Percentiles rank a stretch among this genome's conserved stretches.
Evolutionary conservation across 2,113 vertebrate genomes (phyloP).

Genomic region (human (Homo sapiens)): DNA sequence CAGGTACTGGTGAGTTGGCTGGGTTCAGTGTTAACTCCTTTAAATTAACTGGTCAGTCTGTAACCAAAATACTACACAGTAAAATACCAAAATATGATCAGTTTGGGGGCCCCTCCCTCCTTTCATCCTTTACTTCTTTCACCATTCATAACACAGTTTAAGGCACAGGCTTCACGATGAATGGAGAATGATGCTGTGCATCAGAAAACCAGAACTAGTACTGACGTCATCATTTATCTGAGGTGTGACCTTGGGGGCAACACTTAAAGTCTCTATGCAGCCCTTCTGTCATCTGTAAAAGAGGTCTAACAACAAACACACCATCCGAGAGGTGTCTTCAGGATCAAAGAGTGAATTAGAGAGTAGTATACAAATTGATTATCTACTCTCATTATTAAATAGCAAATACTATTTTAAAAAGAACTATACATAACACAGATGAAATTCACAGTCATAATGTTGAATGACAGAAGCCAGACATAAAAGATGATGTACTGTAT

Average conservation of each 20-base stretch:
- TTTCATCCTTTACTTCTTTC: background rate
- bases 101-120: background rate
- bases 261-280: background rate
- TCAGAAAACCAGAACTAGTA: background rate
- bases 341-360: conserved; percentile 7
- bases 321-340: background rate
- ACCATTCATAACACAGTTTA: background rate
- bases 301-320: background rate
- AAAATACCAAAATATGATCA: background rate
- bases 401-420: background rate
- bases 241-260: background rate
- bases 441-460: background rate
- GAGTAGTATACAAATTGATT: background rate
- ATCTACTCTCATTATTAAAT: conserved; percentile 24
- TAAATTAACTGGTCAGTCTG: background rate
- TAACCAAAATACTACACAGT: conserved; percentile 12
- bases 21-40: background rate
- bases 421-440: background rate
- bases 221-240: background rate
- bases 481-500: background rate
- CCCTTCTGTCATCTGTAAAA: background rate
- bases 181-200: background rate
- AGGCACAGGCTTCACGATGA: background rate
- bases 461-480: conserved; percentile 27
- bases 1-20: background rate